Conservation (phyloP, 2,888 invertebrate genomes). For the Arge pagana region DNA sequence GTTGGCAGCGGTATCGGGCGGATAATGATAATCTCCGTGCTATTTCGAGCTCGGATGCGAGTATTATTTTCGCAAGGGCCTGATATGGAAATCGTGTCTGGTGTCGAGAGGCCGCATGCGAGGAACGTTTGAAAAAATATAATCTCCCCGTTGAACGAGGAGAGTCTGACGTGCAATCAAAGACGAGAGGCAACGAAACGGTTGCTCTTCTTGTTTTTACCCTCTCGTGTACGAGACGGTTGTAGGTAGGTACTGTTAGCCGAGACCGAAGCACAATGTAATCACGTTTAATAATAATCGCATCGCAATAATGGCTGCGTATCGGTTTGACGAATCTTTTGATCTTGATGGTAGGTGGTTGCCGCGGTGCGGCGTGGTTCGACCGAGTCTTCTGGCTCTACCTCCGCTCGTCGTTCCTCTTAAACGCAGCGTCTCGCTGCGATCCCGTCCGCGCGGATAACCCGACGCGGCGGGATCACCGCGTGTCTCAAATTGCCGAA, state of each 20-base stretch:
- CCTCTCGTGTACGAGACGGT: conserved; percentile 1
- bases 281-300: conserved; percentile 21
- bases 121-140: no score
- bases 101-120: no score
- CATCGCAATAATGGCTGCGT: conserved; percentile 15
- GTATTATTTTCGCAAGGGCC: no score
- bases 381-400: no score
- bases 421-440: no score
- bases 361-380: no score
- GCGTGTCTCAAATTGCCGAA: conserved; percentile 15
- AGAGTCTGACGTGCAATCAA: conserved; percentile 11
- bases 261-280: conserved; percentile 18
- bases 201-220: conserved; percentile 9
- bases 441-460: background rate
- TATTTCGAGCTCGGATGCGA: no score
- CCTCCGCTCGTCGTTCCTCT: no score
- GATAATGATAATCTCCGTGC: no score
- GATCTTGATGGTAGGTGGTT: conserved; percentile 20
- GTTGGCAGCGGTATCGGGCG: no score
- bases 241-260: conserved; percentile 17
- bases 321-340: conserved; percentile 16
- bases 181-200: conserved; percentile 3
- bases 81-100: no score
- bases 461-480: background rate
- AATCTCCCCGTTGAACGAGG: background rate